Evolutionary conservation across 2,113 vertebrate genomes (phyloP), one percentile per base, ranked within the genome.

Genomic region (Zosterops lateralis): DNA sequence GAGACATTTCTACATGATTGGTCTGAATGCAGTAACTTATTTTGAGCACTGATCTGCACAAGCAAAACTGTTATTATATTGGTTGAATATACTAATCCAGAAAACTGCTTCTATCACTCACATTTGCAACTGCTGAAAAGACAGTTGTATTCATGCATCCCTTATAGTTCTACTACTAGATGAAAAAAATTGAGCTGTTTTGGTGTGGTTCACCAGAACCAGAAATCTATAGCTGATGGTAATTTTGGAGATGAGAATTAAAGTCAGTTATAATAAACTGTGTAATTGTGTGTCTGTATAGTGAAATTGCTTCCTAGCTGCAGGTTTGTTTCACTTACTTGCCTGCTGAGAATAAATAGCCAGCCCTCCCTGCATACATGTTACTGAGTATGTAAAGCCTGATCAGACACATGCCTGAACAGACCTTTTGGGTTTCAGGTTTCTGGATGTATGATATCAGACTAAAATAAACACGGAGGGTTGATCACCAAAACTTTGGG

Each of bases 301-400:
- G 11, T 26, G 7, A 58, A 81, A 54, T 58, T 38, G 44, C 34
- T 84, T 84, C 36, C 45, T 38, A 54, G 24, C 5, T 66, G 29
- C 54, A 82, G 36, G 87, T 79, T 45, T 75, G 22, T 51, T 91
- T 91, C 13, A 7, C 8, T 87, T 31, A 12, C 14, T 8, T 21
- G 36, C 34, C 40, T 76, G 17, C 15, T 25, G 32, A 82, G 32
- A 82, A 58, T 48, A 75, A 82, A 51, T 9, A 81, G 17, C 14
- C 54, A 75, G 14, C 5, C 8, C 10, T 78, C 10, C 12, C 12
- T 83, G 24, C 3, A 5, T 3, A 15, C 2, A 0, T 40, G 24
- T 70, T 34, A 56, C 14, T 53, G 48, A 64, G 8, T 22, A 29
- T 58, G 31, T 60, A 62, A 25, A 58, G 47, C 9, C 24, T 6